These are phyloP conservation scores for Drosophila azteca DNA, from an alignment of 1,140 invertebrate genomes.

Conservation along the genomic window DNA sequence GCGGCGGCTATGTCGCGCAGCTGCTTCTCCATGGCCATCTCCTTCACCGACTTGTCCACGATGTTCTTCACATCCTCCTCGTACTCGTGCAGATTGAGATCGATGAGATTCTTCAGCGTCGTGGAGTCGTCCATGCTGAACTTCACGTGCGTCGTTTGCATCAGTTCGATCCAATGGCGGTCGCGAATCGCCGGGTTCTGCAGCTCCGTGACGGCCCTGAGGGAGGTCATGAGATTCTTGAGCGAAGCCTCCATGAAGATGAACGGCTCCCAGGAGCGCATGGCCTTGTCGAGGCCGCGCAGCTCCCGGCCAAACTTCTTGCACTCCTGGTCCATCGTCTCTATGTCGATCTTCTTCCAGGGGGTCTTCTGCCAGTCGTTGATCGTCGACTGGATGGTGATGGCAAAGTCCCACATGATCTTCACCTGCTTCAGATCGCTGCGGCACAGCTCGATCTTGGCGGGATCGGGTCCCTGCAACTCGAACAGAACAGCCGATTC, in stretches of 20 bases:
- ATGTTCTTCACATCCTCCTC: constrained; percentile 98
- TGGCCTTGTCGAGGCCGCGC: constrained; percentile 93
- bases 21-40: constrained; percentile 96
- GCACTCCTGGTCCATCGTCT: constrained; percentile 96
- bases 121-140: constrained; percentile 90
- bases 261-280: constrained; percentile 90
- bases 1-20: constrained; percentile 91
- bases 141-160: constrained; percentile 93
- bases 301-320: constrained; percentile 95
- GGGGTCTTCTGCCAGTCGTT: constrained; percentile 96
- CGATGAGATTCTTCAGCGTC: constrained; percentile 93
- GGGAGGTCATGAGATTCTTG: constrained; percentile 93
- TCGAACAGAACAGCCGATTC: constrained; percentile 93
- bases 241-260: constrained; percentile 89
- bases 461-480: constrained; percentile 92
- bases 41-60: constrained; percentile 97
- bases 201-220: constrained; percentile 94
- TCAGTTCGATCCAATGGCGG: constrained; percentile 96
- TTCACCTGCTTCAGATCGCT: constrained; percentile 92
- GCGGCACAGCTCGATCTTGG: constrained; percentile 89
- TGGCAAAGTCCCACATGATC: constrained; percentile 95
- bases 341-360: constrained; percentile 97
- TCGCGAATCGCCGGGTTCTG: constrained; percentile 97
- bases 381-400: constrained; percentile 91
- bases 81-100: constrained; percentile 94